Base-by-base conservation (phyloP, 64 coral and sea anemone genomes). In the Montipora foliosa region DNA sequence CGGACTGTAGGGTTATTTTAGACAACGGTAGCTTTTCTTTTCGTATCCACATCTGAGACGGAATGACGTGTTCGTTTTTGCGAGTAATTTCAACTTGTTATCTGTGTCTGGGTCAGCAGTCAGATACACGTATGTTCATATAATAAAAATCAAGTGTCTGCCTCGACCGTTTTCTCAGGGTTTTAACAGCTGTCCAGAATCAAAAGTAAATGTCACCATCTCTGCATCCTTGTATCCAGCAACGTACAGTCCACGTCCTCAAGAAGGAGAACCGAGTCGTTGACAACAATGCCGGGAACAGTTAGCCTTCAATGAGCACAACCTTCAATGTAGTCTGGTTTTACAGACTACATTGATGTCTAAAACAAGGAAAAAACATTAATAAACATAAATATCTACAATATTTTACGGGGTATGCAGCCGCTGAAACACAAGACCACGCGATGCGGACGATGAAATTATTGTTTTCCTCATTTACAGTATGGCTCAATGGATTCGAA, bases 251-350 rank as follows among this genome's bases (percentile, higher is more conserved):
- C 8, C 44, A 12, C 17, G 82, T 86, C 82, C 12, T 69, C 19
- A 7, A 86, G 64, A 47, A 70, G 82, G 9, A 86, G 82, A 2
- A 86, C 61, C 4, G 82, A 86, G 62, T 86, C 82, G 66, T 86
- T 86, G 10, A 86, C 82, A 12, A 86, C 21, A 4, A 86, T 6
- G 2, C 82, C 82, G 48, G 82, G 82, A 49, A 49, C n/a, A 86
- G 25, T 86, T 45, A 46, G 44, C 16, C 44, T 21, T 22, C 64
- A n/a, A 44, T 5, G 1, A 86, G 16, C 8, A 46, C 10, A 21
- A 86, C 62, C n/a, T n/a, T 86, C 82, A 6, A 86, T 86, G 66
- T 86, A 86, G 66, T 86, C 82, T 20, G 82, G 14, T n/a, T 3
- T 3, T 10, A 59, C 82, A 86, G 49, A 86, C 61, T 21, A 86